Evolutionary conservation across 2,113 vertebrate genomes (phyloP).

Genomic region (Xerus inauris): DNA sequence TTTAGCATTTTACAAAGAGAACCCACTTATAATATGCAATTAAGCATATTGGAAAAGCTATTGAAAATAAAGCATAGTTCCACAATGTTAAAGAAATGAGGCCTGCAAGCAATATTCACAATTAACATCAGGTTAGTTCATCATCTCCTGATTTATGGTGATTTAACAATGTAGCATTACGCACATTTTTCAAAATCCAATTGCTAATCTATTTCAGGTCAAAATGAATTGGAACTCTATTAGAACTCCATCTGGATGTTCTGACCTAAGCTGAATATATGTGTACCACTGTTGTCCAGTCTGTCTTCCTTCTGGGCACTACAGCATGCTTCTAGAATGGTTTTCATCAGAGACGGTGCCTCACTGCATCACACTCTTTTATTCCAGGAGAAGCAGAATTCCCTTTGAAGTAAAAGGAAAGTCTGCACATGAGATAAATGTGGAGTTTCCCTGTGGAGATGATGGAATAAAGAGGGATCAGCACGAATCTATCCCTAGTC

Average conservation of each 20-base stretch:
- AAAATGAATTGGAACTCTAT: conserved; percentile 57
- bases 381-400: neutral
- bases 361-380: neutral
- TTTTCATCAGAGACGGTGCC: neutral
- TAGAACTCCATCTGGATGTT: conserved; percentile 50
- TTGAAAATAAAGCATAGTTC: conserved; percentile 62
- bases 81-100: conserved; percentile 58
- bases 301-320: neutral
- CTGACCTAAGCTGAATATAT: conserved; percentile 30
- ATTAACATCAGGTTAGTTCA: conserved; percentile 62
- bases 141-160: conserved; percentile 45
- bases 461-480: neutral
- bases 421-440: neutral
- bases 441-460: neutral
- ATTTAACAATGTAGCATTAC: conserved; percentile 21
- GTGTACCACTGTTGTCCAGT: neutral
- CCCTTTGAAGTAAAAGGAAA: neutral
- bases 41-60: conserved; percentile 70
- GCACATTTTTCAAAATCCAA: conserved; percentile 66
- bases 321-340: neutral
- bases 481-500: neutral
- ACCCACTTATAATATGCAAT: conserved; percentile 67
- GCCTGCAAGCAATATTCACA: conserved; percentile 59
- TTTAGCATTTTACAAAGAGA: conserved; percentile 58
- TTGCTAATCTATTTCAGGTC: conserved; percentile 62